Evolutionary conservation across 2,113 vertebrate species (phyloP).

Genomic region (Centropus bengalensis): DNA sequence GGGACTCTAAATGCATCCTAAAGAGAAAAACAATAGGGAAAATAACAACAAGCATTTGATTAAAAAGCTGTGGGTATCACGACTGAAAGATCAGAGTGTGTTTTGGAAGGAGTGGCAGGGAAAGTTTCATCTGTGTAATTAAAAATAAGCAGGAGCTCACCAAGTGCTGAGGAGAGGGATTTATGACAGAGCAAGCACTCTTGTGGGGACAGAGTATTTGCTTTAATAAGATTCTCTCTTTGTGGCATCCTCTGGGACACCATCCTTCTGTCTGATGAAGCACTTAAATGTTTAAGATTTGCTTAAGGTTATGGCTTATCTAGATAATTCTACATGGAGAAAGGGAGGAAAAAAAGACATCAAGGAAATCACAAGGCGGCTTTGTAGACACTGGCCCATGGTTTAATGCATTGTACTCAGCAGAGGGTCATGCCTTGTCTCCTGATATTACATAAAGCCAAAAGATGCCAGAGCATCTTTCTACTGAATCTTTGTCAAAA

Average conservation of each 20-base stretch:
- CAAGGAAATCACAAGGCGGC: neutral
- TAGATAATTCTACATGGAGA: neutral
- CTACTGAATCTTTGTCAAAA: neutral
- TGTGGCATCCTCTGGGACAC: neutral
- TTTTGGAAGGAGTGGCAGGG: neutral
- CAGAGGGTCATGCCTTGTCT: neutral
- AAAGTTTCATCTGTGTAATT: neutral
- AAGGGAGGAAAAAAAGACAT: neutral
- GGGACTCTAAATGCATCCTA: neutral
- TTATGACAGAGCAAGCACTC: neutral
- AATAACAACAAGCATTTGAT: neutral
- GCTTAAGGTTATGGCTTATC: slow-evolving; percentile 49
- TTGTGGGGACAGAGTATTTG: neutral
- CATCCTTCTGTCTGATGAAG: slow-evolving; percentile 49
- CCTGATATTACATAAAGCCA: neutral
- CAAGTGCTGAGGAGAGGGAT: neutral
- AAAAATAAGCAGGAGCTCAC: neutral
- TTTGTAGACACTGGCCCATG: neutral
- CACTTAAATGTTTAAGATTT: neutral
- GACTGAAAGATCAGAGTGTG: neutral
- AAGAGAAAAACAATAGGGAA: neutral
- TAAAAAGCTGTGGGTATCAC: neutral
- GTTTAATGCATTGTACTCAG: neutral
- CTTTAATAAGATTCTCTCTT: slow-evolving; percentile 25
- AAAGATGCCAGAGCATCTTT: neutral